phyloP scores from a whole-genome alignment of 2,797 vertebrate genomes.

The Pseudopleuronectes americanus region DNA sequence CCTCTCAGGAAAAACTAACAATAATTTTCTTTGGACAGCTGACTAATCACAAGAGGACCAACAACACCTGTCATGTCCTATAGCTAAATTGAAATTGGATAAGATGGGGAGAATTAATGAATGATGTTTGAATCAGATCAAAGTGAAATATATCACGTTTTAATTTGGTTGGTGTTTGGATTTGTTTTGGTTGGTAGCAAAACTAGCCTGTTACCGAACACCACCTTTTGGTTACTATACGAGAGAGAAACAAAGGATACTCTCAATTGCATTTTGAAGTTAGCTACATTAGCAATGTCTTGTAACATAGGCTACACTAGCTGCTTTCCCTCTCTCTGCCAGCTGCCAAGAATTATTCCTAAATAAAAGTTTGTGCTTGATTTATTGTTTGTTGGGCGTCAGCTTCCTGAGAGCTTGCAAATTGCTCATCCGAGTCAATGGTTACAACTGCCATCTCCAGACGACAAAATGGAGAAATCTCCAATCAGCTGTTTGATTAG shows the following conservation, averaged over 20 bases:
- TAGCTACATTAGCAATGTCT: no score
- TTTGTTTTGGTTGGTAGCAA: no score
- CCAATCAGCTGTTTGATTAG: constrained; percentile 6
- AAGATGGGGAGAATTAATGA: neutral
- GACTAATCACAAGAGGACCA: neutral
- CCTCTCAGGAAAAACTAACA: neutral
- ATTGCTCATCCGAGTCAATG: no score
- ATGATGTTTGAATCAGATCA: neutral
- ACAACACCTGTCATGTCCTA: neutral
- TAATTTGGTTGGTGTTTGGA: neutral
- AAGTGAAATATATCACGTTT: no score
- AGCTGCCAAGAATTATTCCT: no score
- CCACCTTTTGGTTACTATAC: neutral
- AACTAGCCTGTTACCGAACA: no score
- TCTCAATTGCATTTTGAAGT: neutral
- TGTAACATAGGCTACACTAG: no score
- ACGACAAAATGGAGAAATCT: neutral
- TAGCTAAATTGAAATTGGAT: neutral
- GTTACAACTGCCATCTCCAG: no score
- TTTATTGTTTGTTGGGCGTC: no score
- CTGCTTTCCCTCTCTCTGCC: no score
- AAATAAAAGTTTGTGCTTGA: no score
- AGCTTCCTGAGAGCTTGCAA: no score
- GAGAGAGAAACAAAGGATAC: neutral
- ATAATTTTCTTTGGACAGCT: neutral